Evolutionary conservation across 2,888 invertebrate species (phyloP), one percentile per base, ranked within the genome.

Genomic region (Mythimna albipuncta): DNA sequence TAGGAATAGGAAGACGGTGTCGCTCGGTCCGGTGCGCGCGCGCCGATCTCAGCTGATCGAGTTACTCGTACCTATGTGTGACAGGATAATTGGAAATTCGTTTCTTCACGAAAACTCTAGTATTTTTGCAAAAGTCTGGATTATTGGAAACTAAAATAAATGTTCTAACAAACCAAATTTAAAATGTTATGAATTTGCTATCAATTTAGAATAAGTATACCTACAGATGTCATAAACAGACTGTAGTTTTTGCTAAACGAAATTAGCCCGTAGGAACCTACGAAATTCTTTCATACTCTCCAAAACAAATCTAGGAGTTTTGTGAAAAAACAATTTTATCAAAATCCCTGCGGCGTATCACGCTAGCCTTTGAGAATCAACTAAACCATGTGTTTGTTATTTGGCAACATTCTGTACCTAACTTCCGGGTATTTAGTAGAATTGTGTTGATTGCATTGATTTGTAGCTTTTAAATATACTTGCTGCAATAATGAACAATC

Each of bases 1-100:
- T 92, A 95, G 95, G 94, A 95, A 95, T 94, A 93, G 91, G 93
- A 93, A 93, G 92, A 90, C 91, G 87, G 92, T 90, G 93, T 91
- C 92, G 75, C 70, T 81, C 85, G 94, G 85, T 92, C 88, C 88
- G 91, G 81, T 94, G 94, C 92, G 91, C 93, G 87, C 85, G 92
- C 91, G 92, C 89, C 90, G 89, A 94, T 96, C 96, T 94, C 95
- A 96, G 94, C 89, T 89, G 93, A 91, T 96, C 91, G 88, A 81
- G 89, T 96, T 95, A 93, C 94, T 70, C 78, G 77, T 47, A 47
- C 47, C 38, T 75, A 65, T 73, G 67, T 75, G 84, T 41, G 7
- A 3, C 61, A 21, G 41, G 41, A 61, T 61, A 6, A 41, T 41
- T 41, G 0, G 0, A 16, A 21, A 61, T 6, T 21, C 1, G 38